Conservation (phyloP, 2,888 invertebrate genomes). For the Asteroscopus sphinx region DNA sequence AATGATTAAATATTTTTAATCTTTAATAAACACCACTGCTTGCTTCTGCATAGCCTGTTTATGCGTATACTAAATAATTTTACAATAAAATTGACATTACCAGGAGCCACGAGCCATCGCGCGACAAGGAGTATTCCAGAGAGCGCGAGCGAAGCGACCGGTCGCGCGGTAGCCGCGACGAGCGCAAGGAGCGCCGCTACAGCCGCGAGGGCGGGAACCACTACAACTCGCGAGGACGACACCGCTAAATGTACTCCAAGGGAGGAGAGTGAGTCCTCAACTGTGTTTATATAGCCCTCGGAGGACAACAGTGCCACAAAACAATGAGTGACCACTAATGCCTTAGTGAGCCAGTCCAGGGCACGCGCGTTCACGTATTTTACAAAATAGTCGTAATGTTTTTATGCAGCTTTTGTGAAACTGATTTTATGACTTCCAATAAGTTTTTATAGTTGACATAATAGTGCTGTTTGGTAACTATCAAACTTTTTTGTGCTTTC, state of each 20-base stretch:
- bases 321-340: slow-evolving; percentile 15
- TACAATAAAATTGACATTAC: slow-evolving; percentile 7
- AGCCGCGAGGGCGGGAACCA: slow-evolving; percentile 79
- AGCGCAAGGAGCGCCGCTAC: slow-evolving; percentile 82
- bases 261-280: slow-evolving; percentile 1
- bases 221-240: slow-evolving; percentile 77
- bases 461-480: slow-evolving; percentile 29
- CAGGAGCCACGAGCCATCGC: slow-evolving; percentile 55
- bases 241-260: slow-evolving; percentile 68
- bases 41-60: too few species aligned
- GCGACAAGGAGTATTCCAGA: slow-evolving; percentile 80
- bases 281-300: slow-evolving; percentile 7
- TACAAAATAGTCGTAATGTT: slow-evolving; percentile 30
- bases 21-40: background rate
- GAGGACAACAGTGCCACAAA: slow-evolving; percentile 16
- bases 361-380: slow-evolving; percentile 22
- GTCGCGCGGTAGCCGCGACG: slow-evolving; percentile 74
- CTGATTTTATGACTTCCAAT: slow-evolving; percentile 22
- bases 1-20: background rate
- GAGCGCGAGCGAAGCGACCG: slow-evolving; percentile 80
- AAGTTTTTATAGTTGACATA: slow-evolving; percentile 35
- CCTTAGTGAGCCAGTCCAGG: slow-evolving; percentile 10
- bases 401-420: slow-evolving; percentile 44
- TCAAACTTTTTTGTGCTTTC: slow-evolving; percentile 19
- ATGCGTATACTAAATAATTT: background rate